These are phyloP conservation scores for Hecatera dysodea DNA, from an alignment of 2,888 invertebrate species.

Conservation along the genomic window DNA sequence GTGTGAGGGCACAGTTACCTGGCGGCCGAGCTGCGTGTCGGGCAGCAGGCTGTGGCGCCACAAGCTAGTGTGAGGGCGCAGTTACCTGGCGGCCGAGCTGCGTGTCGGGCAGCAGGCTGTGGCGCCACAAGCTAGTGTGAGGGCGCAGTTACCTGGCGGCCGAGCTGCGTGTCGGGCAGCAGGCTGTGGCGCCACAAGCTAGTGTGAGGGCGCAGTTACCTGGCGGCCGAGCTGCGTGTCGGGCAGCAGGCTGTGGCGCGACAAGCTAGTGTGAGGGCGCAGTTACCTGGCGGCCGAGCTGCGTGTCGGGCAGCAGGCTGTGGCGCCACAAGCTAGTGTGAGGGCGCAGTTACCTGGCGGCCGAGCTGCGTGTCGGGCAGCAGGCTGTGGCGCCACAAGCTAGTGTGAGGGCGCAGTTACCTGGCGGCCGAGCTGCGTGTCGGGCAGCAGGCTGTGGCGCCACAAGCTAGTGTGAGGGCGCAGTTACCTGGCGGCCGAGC, in stretches of 20 bases:
- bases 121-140: conserved; percentile 85
- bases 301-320: conserved; percentile 96
- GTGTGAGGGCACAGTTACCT: conserved; percentile 71
- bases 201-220: conserved; percentile 71
- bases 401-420: conserved; percentile 70
- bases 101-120: conserved; percentile 96
- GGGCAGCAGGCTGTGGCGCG: background rate
- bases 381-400: no score
- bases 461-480: conserved; percentile 58
- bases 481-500: conserved; percentile 92
- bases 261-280: conserved; percentile 58
- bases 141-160: no score
- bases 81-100: conserved; percentile 93
- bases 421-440: conserved; percentile 3
- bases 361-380: no score
- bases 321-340: conserved; percentile 88
- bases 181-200: no score
- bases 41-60: background rate
- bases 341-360: no score
- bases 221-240: conserved; percentile 3
- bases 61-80: conserved; percentile 58
- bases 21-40: conserved; percentile 1
- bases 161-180: no score
- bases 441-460: background rate
- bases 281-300: conserved; percentile 93